These are phyloP conservation scores for Columba livia DNA, from an alignment of 2,113 vertebrate species.

Conservation along the genomic window DNA sequence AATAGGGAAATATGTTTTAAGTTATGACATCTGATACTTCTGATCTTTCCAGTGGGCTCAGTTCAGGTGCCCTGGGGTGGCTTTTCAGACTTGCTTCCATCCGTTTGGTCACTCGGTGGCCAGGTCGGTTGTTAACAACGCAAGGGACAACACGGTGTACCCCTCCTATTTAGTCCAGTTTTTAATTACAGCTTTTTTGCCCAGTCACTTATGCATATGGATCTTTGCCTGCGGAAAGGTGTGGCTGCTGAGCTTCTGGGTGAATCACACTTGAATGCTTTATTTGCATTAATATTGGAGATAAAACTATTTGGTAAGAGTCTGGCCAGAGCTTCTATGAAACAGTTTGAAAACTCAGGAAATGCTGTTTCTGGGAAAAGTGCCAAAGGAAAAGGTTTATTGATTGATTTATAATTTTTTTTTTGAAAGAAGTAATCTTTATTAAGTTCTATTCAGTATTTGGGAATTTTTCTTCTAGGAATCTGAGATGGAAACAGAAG, in stretches of 20 bases:
- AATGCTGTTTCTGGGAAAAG: neutral
- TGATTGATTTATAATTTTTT: neutral
- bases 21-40: neutral
- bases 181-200: neutral
- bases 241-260: neutral
- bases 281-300: neutral
- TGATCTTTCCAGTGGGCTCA: neutral
- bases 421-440: neutral
- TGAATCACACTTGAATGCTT: neutral
- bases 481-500: constrained; percentile 98
- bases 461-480: constrained; percentile 78
- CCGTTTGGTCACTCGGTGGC: accelerated
- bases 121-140: neutral
- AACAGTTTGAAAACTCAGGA: neutral
- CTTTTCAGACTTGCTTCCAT: neutral
- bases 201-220: neutral
- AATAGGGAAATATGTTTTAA: neutral
- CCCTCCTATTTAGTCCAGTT: neutral
- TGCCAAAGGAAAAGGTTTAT: neutral
- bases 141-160: neutral
- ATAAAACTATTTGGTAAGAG: neutral
- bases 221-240: neutral
- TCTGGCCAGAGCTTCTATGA: neutral
- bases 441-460: neutral
- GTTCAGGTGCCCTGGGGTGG: neutral